Evolutionary conservation across 2,797 vertebrate species (phyloP).

Genomic region (Epinephelus coioides): DNA sequence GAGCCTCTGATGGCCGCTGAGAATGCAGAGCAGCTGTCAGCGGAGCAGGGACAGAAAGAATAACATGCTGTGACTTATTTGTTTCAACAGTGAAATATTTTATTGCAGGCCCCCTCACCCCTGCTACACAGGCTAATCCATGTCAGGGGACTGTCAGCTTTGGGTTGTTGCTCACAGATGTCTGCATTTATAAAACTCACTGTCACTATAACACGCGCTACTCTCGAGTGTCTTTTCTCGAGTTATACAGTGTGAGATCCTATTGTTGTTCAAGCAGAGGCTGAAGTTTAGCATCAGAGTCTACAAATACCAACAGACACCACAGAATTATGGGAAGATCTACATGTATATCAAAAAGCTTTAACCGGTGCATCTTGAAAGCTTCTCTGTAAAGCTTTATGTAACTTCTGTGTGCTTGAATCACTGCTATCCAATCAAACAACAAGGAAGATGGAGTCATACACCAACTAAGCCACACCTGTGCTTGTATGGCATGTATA

Average conservation of each 20-base stretch:
- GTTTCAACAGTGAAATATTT: slow-evolving; percentile 76
- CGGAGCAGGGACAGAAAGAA: slow-evolving; percentile 71
- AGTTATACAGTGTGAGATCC: neutral
- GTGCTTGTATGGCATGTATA: neutral
- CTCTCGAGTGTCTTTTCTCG: neutral
- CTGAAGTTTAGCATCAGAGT: slow-evolving; percentile 6
- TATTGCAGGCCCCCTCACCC: slow-evolving; percentile 64
- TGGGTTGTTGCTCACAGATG: slow-evolving; percentile 63
- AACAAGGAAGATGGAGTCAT: neutral
- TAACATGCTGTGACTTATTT: slow-evolving; percentile 77
- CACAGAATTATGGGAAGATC: neutral
- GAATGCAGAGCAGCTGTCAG: slow-evolving; percentile 76
- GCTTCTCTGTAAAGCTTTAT: neutral
- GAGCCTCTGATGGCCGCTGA: slow-evolving; percentile 60
- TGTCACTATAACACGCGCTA: slow-evolving; percentile 24
- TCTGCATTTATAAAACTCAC: slow-evolving; percentile 61
- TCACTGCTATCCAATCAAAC: slow-evolving; percentile 12
- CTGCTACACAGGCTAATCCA: slow-evolving; percentile 59
- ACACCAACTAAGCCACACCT: neutral
- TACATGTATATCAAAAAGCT: slow-evolving; percentile 15
- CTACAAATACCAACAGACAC: slow-evolving; percentile 11
- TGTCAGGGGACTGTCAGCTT: slow-evolving; percentile 57
- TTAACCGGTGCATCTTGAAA: slow-evolving; percentile 56
- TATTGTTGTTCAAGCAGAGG: slow-evolving; percentile 20
- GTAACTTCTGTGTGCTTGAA: neutral